phyloP scores from a whole-genome alignment of 2,888 invertebrate genomes.

The Drosophila macrospina region DNA sequence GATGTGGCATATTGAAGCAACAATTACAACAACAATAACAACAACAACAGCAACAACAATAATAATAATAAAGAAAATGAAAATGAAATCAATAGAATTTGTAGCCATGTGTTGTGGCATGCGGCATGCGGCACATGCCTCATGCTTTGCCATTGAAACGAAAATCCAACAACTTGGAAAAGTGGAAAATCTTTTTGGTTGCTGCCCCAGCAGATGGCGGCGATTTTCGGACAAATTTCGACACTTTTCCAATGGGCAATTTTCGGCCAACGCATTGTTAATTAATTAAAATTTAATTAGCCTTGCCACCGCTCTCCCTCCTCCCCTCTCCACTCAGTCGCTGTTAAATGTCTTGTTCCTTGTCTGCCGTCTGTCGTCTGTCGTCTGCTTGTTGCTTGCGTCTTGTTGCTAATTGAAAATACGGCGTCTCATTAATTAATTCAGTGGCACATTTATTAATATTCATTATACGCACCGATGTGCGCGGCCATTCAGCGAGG shows the following conservation, averaged over 20 bases:
- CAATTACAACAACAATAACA: constrained; percentile 23
- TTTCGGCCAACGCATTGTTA: constrained; percentile 61
- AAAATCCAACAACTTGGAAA: no score
- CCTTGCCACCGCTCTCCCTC: constrained; percentile 11
- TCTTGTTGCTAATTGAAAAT: constrained; percentile 67
- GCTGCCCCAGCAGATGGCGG: constrained; percentile 50
- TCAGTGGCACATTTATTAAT: constrained; percentile 71
- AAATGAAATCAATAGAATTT: constrained; percentile 49
- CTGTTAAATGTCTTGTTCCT: constrained; percentile 61
- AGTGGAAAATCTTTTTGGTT: constrained; percentile 21
- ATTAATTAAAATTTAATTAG: constrained; percentile 79
- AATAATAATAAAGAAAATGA: background rate
- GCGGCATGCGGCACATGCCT: constrained; percentile 43
- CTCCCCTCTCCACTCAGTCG: constrained; percentile 16
- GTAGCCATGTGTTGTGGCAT: constrained; percentile 69
- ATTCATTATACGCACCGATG: constrained; percentile 72
- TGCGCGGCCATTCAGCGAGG: constrained; percentile 24
- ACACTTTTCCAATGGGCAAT: constrained; percentile 39
- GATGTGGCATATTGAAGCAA: constrained; percentile 73
- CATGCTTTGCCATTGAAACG: constrained; percentile 28
- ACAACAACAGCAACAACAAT: background rate
- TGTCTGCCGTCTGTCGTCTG: no score
- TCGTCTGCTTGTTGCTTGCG: constrained; percentile 41
- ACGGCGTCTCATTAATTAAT: constrained; percentile 66
- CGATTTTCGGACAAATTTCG: constrained; percentile 39